Percentiles rank a stretch among this genome's conserved stretches.
These are phyloP conservation scores for Camptogramma bilineatum DNA, from an alignment of 2,888 invertebrate species.

Conservation along the genomic window DNA sequence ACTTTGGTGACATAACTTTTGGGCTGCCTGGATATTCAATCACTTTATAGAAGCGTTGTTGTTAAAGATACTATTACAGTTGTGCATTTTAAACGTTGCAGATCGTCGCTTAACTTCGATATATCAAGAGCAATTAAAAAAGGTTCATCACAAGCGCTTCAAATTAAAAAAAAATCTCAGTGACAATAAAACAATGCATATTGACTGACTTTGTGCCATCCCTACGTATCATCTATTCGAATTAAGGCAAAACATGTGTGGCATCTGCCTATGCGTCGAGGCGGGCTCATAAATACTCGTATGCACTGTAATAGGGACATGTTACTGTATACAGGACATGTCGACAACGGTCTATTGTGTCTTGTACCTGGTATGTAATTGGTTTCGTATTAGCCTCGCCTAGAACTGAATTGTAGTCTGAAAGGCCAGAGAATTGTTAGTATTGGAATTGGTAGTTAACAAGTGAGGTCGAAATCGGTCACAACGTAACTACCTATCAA, in stretches of 20 bases:
- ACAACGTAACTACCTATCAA: background rate
- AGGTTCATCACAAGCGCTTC: background rate
- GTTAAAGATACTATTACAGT: too few species aligned
- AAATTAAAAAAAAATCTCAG: background rate
- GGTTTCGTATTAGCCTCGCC: slow-evolving; percentile 43
- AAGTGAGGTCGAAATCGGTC: background rate
- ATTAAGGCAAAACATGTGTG: slow-evolving; percentile 83
- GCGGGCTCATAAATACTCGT: slow-evolving; percentile 77
- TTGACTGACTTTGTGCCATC: slow-evolving; percentile 50
- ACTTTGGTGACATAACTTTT: too few species aligned
- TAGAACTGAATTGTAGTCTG: slow-evolving; percentile 32
- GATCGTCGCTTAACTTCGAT: too few species aligned
- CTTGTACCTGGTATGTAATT: slow-evolving; percentile 52
- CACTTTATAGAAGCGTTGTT: too few species aligned
- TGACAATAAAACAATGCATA: background rate
- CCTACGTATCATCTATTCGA: slow-evolving; percentile 80
- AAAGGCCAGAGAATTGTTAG: slow-evolving; percentile 1
- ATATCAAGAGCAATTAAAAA: background rate
- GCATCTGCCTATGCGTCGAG: slow-evolving; percentile 78
- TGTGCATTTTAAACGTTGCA: too few species aligned
- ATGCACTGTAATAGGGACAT: slow-evolving; percentile 76
- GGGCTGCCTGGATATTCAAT: too few species aligned
- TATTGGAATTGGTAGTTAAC: slow-evolving; percentile 3
- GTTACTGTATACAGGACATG: slow-evolving; percentile 61
- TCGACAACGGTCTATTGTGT: slow-evolving; percentile 64